A percentile compares a stretch with the other conserved stretches of the same genome.
Evolutionary conservation across 2,113 vertebrate species (phyloP).

Genomic region (Anarhynchus alexandrinus): DNA sequence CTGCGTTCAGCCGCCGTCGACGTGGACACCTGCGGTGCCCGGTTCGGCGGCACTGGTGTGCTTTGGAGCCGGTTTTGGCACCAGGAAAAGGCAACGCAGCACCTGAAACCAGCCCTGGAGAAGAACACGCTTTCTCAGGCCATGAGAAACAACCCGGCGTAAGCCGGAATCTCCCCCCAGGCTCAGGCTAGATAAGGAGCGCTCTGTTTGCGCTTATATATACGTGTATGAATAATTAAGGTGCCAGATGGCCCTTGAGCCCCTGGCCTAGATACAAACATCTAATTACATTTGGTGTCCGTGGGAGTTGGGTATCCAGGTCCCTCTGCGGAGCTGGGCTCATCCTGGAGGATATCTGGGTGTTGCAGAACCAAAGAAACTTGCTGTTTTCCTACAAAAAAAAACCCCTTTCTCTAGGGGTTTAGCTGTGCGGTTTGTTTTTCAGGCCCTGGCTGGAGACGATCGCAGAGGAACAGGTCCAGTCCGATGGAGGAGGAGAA

Average conservation of each 20-base stretch:
- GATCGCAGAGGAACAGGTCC: background rate
- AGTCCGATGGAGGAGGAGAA: background rate
- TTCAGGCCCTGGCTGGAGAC: background rate
- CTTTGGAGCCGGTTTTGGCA: accelerated
- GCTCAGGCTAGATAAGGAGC: background rate
- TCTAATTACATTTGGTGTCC: conserved; percentile 10
- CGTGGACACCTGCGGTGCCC: background rate
- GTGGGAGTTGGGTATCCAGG: background rate
- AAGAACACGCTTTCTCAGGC: background rate
- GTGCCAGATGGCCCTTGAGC: conserved; percentile 50
- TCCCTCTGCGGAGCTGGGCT: background rate
- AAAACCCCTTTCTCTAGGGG: background rate
- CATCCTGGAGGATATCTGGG: background rate
- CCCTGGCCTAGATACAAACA: conserved; percentile 23
- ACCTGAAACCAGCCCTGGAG: background rate
- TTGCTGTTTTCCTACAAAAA: background rate
- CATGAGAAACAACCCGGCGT: background rate
- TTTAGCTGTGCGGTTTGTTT: background rate
- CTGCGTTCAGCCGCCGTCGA: accelerated
- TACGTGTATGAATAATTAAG: conserved; percentile 41
- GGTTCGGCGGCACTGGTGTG: accelerated
- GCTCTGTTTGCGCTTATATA: background rate
- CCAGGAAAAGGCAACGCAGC: background rate
- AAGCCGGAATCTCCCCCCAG: background rate
- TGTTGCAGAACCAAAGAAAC: background rate